Base-by-base conservation (phyloP, 2,113 vertebrate species). In the Ifrita kowaldi region DNA sequence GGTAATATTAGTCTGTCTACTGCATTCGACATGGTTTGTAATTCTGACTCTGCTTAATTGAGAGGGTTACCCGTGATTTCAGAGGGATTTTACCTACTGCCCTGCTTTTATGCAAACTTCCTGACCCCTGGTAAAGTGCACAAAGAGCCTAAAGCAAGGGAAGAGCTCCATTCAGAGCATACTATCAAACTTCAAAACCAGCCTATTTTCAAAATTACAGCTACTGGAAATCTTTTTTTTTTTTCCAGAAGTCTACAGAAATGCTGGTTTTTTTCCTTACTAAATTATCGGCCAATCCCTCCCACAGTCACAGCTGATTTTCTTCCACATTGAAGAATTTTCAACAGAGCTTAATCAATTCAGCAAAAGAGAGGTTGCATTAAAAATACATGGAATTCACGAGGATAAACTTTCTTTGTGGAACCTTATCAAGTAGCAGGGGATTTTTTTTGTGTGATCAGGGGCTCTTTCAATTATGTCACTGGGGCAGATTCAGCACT, bases 321-420 rank as follows among this genome's bases (percentile, higher is more conserved):
- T 56, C 33, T 92, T 92, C 64, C 46, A 84, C 64, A 64, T 62
- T 90, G 42, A 84, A 80, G 56, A 88, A 95, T 83, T 93, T 94
- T 96, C 90, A 88, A 88, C 76, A 93, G 84, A 86, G 83, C 60
- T 94, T 90, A 88, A 96, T 94, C 79, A 77, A 86, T 85, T 86
- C 87, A 83, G 50, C 5, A 74, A 85, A 85, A 93, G 77, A 87
- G 20, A 87, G 80, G 21, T n/a, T 86, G 56, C 47, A 22, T 90
- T 91, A 71, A 81, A 93, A 86, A 94, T 52, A 83, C 71, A 90
- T 7, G 15, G 44, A 86, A 96, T 75, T 93, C 76, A 81, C 1
- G 1, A 94, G 71, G 60, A 88, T 86, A 92, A 86, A 59, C 71
- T 70, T 96, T 77, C 89, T 80, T 77, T 87, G 35, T 62, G 84